A percentile compares a stretch with the other conserved stretches of the same genome.
phyloP scores from a whole-genome alignment of 2,797 vertebrate genomes.

The Atherinosoma microstoma region DNA sequence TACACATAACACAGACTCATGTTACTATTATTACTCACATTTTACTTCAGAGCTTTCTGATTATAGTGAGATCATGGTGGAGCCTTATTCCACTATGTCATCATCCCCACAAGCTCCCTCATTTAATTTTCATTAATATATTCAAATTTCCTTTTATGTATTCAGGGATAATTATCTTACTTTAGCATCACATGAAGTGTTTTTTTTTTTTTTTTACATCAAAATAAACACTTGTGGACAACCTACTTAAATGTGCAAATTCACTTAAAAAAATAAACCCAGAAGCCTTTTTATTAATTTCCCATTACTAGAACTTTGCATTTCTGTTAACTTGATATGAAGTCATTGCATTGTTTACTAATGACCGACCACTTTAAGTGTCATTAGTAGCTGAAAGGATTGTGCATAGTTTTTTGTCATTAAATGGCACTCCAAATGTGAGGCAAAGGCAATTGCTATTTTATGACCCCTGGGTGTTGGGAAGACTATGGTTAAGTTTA shows the following conservation, averaged over 20 bases:
- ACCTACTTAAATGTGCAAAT: neutral
- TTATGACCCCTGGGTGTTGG: no score
- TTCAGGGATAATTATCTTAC: neutral
- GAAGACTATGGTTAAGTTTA: no score
- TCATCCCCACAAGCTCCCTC: neutral
- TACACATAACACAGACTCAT: neutral
- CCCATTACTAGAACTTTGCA: no score
- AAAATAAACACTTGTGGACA: neutral
- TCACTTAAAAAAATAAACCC: no score
- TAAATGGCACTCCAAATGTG: no score
- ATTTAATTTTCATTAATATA: neutral
- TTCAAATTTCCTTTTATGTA: neutral
- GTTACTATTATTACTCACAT: constrained; percentile 8
- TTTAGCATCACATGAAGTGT: neutral
- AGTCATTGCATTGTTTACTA: neutral
- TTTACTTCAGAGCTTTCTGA: neutral
- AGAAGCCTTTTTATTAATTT: no score
- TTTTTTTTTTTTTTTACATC: neutral
- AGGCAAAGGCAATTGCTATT: no score
- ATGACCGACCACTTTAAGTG: neutral
- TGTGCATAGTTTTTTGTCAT: no score
- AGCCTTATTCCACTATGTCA: no score
- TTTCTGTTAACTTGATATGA: neutral
- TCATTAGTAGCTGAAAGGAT: neutral
- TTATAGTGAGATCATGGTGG: neutral